Evolutionary conservation across 1,140 invertebrate species (phyloP), one percentile per base, ranked within the genome.

Genomic region (Heliconius eleuchia): DNA sequence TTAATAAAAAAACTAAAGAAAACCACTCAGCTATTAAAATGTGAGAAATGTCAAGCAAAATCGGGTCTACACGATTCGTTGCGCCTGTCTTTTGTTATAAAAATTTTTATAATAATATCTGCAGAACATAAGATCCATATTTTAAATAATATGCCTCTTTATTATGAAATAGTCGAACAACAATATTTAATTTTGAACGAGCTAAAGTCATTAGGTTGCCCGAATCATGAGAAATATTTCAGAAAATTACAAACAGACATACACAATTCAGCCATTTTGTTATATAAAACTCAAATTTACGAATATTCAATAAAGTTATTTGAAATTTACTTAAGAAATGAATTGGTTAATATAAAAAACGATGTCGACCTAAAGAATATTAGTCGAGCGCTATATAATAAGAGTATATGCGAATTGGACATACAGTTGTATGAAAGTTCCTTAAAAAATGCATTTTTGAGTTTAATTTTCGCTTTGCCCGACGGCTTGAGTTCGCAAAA

Each of bases 321-420:
- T 42, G 82, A 92, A 27, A 72, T 91, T 55, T 94, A 92, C 39
- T 74, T 94, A 5, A 83, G 83, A 78, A 85, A 85, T 72, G 91
- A 93, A 73, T 78, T 94, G 4, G 77, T n/a, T 11, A 74, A 82
- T 72, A 82, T 86, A 3, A 88, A 86, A 52, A 81, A 57, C 37
- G 84, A 84, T 18, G 30, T 27, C 0, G 88, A 91, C 13, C 52
- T 84, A 3, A 90, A 85, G 39, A 93, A 92, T 78, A 84, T 93
- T 8, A 86, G 88, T n/a, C 71, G 92, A 72, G 93, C 88, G 0
- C 80, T 93, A 8, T 94, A 93, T 30, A 94, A 94, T 60, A 92
- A 91, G 39, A 87, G 90, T 74, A 94, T 94, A 66, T 92, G 92
- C 78, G 88, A 93, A 74, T 55, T 92, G 39, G 91, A 93, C 30